A percentile compares a stretch with the other conserved stretches of the same genome.
Evolutionary conservation across 2,113 vertebrate genomes (phyloP).

Genomic region (Mormoops blainvillei): DNA sequence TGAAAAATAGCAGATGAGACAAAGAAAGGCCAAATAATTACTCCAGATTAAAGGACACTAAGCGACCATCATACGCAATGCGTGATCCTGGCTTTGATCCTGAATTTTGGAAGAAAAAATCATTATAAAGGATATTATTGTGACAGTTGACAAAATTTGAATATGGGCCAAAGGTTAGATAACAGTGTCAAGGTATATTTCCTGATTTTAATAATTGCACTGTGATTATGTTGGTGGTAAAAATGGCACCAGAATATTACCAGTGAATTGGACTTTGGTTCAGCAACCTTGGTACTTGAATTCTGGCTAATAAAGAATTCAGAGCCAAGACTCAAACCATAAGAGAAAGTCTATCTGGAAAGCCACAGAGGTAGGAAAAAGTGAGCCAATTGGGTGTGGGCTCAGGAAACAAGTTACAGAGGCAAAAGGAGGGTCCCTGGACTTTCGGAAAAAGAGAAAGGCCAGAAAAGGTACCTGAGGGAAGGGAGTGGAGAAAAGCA

Average conservation of each 20-base stretch:
- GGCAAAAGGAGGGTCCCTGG: background rate
- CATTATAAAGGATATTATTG: background rate
- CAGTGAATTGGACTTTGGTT: background rate
- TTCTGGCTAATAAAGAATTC: background rate
- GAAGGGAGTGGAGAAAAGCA: background rate
- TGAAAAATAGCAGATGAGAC: background rate
- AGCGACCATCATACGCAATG: background rate
- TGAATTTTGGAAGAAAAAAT: background rate
- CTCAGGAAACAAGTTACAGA: background rate
- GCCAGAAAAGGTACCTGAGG: background rate
- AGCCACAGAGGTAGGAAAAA: background rate
- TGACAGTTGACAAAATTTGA: background rate
- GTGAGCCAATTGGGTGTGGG: background rate
- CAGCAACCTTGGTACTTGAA: background rate
- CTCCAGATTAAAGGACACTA: background rate
- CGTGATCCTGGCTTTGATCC: background rate
- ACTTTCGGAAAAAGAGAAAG: background rate
- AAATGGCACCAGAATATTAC: background rate
- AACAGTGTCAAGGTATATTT: background rate
- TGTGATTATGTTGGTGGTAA: background rate
- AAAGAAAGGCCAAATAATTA: background rate
- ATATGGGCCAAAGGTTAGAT: background rate
- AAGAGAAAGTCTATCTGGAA: background rate
- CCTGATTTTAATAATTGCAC: background rate
- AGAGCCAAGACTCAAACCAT: background rate